These are phyloP conservation scores for Noctua janthe DNA, from an alignment of 2,888 invertebrate genomes.

Conservation along the genomic window DNA sequence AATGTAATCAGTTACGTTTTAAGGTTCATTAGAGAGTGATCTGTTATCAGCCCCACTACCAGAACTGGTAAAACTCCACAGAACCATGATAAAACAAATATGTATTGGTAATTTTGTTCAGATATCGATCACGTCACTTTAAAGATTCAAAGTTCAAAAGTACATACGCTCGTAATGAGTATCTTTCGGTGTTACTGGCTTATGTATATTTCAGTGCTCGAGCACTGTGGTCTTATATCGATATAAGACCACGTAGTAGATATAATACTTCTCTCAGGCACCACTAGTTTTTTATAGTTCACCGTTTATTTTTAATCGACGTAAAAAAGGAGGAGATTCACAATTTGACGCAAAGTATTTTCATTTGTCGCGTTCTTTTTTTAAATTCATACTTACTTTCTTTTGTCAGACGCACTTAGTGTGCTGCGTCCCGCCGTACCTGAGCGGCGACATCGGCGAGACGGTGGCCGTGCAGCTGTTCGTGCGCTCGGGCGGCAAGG, in stretches of 20 bases:
- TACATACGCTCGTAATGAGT: too few relatives aligned
- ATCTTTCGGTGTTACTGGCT: too few relatives aligned
- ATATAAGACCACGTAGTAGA: not conserved
- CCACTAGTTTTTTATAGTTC: not conserved
- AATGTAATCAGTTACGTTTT: conserved; percentile 16
- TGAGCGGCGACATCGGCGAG: conserved; percentile 92
- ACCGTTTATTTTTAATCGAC: not conserved
- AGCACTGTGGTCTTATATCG: not conserved
- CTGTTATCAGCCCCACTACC: not conserved
- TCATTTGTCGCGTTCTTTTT: not conserved
- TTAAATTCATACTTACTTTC: too few relatives aligned
- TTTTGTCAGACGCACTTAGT: conserved; percentile 94
- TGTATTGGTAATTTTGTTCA: not conserved
- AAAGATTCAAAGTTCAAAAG: too few relatives aligned
- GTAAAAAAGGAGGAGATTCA: not conserved
- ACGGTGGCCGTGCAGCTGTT: conserved; percentile 94
- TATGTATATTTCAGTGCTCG: not conserved
- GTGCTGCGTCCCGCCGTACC: conserved; percentile 95
- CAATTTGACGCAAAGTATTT: not conserved
- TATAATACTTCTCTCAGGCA: not conserved
- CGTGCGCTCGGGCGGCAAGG: conserved; percentile 96
- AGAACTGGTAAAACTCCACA: not conserved
- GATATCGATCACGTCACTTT: not conserved
- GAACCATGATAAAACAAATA: not conserved
- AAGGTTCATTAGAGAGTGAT: conserved; percentile 4